phyloP scores from a whole-genome alignment of 2,888 invertebrate species.

The Ennomos erosarius region DNA sequence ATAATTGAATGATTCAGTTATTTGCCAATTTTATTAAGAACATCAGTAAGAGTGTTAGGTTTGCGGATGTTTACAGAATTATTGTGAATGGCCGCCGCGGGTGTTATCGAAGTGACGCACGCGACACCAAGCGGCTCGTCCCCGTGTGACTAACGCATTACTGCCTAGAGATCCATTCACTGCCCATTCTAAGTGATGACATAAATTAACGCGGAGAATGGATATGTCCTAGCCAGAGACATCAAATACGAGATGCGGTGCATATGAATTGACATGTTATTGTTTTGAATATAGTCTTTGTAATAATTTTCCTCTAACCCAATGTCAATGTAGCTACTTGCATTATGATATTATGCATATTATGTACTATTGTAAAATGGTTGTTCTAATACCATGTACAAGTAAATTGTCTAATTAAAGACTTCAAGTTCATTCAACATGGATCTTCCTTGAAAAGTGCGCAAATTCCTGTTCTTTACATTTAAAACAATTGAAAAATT shows the following conservation, averaged over 20 bases:
- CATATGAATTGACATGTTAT: constrained; percentile 17
- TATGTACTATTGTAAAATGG: no score
- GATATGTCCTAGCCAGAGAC: constrained; percentile 2
- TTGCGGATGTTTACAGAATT: constrained; percentile 23
- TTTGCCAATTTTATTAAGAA: constrained; percentile 1
- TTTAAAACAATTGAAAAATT: no score
- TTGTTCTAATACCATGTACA: no score
- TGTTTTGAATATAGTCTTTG: constrained; percentile 4
- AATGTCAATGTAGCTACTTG: constrained; percentile 2
- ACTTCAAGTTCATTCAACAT: no score
- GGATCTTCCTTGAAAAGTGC: no score
- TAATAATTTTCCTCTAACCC: constrained; percentile 10
- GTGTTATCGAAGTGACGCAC: constrained; percentile 10
- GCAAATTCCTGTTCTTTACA: no score
- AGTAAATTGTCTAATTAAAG: no score
- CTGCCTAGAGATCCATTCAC: background rate
- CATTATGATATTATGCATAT: no score
- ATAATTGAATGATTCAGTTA: constrained; percentile 12
- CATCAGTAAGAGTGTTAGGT: constrained; percentile 4
- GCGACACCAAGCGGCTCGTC: background rate
- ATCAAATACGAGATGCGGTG: constrained; percentile 1
- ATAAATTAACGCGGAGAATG: background rate
- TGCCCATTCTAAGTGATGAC: constrained; percentile 6
- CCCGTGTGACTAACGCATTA: background rate
- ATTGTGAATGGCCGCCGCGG: constrained; percentile 1